Percentiles rank a stretch among this genome's conserved stretches.
phyloP scores from a whole-genome alignment of 1,140 invertebrate genomes.

The Antheraea pernyi region DNA sequence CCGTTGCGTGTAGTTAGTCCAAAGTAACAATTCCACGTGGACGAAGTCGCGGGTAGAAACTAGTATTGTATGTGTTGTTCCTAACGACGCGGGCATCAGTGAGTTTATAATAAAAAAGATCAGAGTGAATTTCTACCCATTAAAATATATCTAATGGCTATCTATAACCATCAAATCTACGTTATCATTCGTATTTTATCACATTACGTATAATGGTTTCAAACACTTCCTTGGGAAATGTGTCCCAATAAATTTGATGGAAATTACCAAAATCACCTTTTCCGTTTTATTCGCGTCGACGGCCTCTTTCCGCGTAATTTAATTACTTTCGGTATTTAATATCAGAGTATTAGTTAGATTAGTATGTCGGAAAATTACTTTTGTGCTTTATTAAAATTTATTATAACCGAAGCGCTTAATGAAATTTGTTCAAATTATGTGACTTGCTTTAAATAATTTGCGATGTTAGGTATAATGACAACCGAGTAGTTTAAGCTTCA shows the following conservation, averaged over 20 bases:
- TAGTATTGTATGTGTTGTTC: too few relatives aligned
- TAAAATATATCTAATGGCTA: not conserved
- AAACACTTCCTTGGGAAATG: constrained; percentile 5
- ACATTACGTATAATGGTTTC: not conserved
- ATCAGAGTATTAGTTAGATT: constrained; percentile 6
- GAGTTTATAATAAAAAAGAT: too few relatives aligned
- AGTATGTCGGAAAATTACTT: constrained; percentile 5
- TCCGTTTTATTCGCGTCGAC: constrained; percentile 11
- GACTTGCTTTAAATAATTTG: not conserved
- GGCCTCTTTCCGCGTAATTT: constrained; percentile 11
- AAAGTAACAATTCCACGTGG: too few relatives aligned
- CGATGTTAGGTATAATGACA: not conserved
- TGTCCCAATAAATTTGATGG: constrained; percentile 2
- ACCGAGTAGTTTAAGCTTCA: not conserved
- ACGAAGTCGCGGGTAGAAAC: too few relatives aligned
- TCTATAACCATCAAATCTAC: not conserved
- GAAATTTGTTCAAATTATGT: not conserved
- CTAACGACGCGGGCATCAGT: too few relatives aligned
- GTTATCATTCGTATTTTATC: not conserved
- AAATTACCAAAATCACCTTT: constrained; percentile 15
- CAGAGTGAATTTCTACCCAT: not conserved
- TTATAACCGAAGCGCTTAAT: not conserved
- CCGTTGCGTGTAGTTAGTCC: too few relatives aligned
- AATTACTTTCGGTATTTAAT: constrained; percentile 16
- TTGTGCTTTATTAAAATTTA: constrained; percentile 13